Evolutionary conservation across 2,888 invertebrate species (phyloP), one percentile per base, ranked within the genome.

Genomic region (Drosophila histrio): DNA sequence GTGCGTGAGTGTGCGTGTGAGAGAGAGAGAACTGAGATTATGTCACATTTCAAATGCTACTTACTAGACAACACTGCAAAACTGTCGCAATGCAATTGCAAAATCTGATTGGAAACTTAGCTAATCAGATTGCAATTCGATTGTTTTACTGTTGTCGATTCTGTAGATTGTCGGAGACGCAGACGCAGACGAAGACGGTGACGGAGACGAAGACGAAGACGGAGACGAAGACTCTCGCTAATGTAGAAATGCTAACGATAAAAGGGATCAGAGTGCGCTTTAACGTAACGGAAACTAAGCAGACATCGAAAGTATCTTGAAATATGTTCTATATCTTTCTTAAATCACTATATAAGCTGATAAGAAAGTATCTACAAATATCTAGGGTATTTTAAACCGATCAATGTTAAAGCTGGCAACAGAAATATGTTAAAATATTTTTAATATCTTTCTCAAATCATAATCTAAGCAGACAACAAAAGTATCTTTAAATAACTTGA

Each of bases 81-180:
- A 54, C 15, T 66, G 58, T 58, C 57, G 72, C 60, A 72, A 74
- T 71, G 66, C 30, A 49, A 72, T 76, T 73, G 66, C 86, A 83
- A 83, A 79, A 81, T 77, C 83, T 65, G 68, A 80, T 83, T 80
- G 64, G 49, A 30, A 46, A 53, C 49, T 65, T 57, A 17, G 39
- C 66, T 61, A 75, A 75, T 72, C 62, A 44, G 47, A 52, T 53
- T 41, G 15, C 24, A 17, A n/a, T 15, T 22, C 17, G 4, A 3
- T 65, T 62, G 17, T 7, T 11, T 22, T 21, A 17, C 56, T 36
- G 13, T 19, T 19, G 26, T 3, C 34, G 24, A 34, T 50, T 50
- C 50, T 38, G 1, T 6, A 44, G 26, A 44, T 8, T 22, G 22
- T 17, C 17, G 6, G 24, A 1, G 15, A 11, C 26, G 22, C 22